Conservation (phyloP, 2,888 invertebrate species). For the Hydriomena furcata region DNA sequence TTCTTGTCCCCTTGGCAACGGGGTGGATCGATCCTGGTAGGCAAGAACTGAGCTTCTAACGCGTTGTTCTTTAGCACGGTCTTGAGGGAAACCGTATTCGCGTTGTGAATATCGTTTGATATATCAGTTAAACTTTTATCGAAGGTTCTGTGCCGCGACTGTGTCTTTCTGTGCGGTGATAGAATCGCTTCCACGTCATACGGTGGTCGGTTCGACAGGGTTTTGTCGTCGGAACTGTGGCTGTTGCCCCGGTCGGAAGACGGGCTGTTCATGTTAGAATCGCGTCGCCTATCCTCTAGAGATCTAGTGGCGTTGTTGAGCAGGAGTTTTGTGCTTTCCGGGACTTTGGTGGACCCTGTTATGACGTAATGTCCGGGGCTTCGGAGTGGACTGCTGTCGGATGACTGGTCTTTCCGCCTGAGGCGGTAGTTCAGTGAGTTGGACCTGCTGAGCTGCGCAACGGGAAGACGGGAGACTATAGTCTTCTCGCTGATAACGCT, state of each 20-base stretch:
- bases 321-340: conserved; percentile 61
- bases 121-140: conserved; percentile 71
- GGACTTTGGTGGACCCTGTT: conserved; percentile 69
- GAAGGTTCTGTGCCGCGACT: conserved; percentile 79
- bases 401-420: conserved; percentile 64
- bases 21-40: conserved; percentile 69
- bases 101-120: conserved; percentile 65
- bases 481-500: conserved; percentile 76
- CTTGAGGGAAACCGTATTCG: conserved; percentile 67
- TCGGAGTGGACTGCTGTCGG: conserved; percentile 70
- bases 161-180: conserved; percentile 78
- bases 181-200: conserved; percentile 65
- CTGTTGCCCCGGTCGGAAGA: conserved; percentile 62
- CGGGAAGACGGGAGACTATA: conserved; percentile 69
- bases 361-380: conserved; percentile 78
- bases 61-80: conserved; percentile 75
- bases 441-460: conserved; percentile 74
- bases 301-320: conserved; percentile 69
- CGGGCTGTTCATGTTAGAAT: conserved; percentile 76
- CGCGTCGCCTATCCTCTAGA: conserved; percentile 58
- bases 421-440: conserved; percentile 78
- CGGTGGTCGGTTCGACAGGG: conserved; percentile 66
- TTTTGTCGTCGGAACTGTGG: conserved; percentile 77
- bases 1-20: conserved; percentile 71
- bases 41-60: conserved; percentile 56